Conservation (phyloP, 1,140 invertebrate genomes). For the Anthonomus grandis region DNA sequence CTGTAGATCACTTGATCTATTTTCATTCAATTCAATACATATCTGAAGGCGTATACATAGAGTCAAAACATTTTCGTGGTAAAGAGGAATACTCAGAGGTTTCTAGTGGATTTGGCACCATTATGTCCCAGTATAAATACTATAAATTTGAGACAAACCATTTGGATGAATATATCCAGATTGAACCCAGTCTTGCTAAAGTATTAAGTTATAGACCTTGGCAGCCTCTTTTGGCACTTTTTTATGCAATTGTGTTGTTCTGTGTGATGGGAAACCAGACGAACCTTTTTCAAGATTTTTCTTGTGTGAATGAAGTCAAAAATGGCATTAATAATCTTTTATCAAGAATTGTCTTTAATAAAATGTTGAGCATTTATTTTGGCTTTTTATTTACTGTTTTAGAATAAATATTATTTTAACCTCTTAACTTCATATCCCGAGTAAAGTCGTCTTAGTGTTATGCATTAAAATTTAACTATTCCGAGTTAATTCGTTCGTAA, state of each 20-base stretch:
- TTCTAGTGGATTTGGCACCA: slow-evolving; percentile 1
- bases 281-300: slow-evolving; percentile 10
- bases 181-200: not conserved
- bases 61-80: not conserved
- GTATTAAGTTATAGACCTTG: slow-evolving; percentile 1
- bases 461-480: too few species aligned
- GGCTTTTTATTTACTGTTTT: slow-evolving; percentile 1
- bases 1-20: slow-evolving; percentile 13
- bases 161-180: not conserved
- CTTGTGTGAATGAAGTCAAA: not conserved
- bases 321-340: slow-evolving; percentile 1
- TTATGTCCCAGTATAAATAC: not conserved
- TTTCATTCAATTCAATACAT: slow-evolving; percentile 8
- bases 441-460: too few species aligned
- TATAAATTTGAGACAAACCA: not conserved
- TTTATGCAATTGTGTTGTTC: slow-evolving; percentile 5
- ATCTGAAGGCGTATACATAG: not conserved
- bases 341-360: slow-evolving; percentile 15
- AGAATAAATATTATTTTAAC: too few species aligned
- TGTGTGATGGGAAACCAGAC: slow-evolving; percentile 6
- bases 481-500: too few species aligned
- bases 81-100: not conserved
- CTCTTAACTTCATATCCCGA: too few species aligned
- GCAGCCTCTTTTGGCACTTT: slow-evolving; percentile 5
- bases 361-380: slow-evolving; percentile 12